These are phyloP conservation scores for Oncorhynchus masou DNA, from an alignment of 2,113 vertebrate species.

Conservation along the genomic window DNA sequence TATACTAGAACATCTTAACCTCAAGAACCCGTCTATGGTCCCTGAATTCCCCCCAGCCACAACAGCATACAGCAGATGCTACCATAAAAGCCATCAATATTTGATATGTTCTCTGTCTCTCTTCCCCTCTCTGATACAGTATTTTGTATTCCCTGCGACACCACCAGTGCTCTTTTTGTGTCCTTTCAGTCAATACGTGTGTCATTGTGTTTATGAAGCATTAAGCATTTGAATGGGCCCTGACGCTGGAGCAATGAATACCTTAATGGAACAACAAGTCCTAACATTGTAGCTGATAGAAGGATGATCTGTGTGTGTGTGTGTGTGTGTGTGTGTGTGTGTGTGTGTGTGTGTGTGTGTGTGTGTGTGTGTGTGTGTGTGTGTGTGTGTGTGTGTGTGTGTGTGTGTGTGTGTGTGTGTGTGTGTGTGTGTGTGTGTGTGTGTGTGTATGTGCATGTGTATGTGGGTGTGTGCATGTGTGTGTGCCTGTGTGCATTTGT, in stretches of 20 bases:
- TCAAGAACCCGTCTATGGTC: too few species aligned
- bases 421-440: not conserved
- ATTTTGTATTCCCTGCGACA: constrained; percentile 46
- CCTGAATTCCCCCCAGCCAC: constrained; percentile 11
- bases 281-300: constrained; percentile 20
- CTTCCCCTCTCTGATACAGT: constrained; percentile 30
- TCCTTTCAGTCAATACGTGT: constrained; percentile 35
- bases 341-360: not conserved
- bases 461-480: not conserved
- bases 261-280: constrained; percentile 54
- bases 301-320: not conserved
- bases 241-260: constrained; percentile 6
- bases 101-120: constrained; percentile 52
- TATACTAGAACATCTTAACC: constrained; percentile 21
- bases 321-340: too few species aligned
- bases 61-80: constrained; percentile 58
- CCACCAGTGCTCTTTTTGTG: not conserved
- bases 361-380: not conserved
- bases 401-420: not conserved
- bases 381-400: constrained; percentile 2
- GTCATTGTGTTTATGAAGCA: constrained; percentile 38
- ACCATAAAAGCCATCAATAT: constrained; percentile 61
- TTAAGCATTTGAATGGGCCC: constrained; percentile 27
- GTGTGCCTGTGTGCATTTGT: not conserved
- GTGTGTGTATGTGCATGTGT: not conserved